These are phyloP conservation scores for Lampropteryx suffumata DNA, from an alignment of 2,888 invertebrate genomes.

Conservation along the genomic window DNA sequence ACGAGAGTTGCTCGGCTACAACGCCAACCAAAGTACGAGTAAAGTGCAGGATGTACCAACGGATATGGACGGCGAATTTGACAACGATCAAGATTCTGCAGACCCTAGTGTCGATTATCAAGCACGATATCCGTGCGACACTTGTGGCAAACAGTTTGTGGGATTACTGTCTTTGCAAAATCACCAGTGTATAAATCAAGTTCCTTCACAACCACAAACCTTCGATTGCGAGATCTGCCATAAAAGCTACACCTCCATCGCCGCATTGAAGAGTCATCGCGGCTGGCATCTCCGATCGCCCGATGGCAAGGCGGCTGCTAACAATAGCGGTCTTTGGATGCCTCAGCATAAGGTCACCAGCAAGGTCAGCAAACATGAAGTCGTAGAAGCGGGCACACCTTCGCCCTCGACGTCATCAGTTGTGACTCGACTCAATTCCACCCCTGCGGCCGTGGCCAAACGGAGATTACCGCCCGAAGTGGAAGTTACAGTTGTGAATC, in stretches of 20 bases:
- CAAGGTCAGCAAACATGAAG: constrained; percentile 78
- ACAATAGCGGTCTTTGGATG: constrained; percentile 79
- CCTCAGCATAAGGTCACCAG: constrained; percentile 79
- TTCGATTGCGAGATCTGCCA: constrained; percentile 86
- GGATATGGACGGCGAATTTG: constrained; percentile 64
- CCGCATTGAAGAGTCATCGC: constrained; percentile 85
- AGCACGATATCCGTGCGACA: constrained; percentile 79
- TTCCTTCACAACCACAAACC: constrained; percentile 61
- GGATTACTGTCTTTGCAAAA: constrained; percentile 77
- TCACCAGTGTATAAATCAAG: constrained; percentile 78
- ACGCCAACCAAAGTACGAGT: constrained; percentile 68
- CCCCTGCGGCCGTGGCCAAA: constrained; percentile 55
- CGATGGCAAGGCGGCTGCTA: constrained; percentile 78
- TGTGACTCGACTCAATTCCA: constrained; percentile 27
- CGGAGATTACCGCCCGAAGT: constrained; percentile 76
- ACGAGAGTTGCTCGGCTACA: constrained; percentile 75
- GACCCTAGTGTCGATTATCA: constrained; percentile 73
- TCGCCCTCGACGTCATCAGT: constrained; percentile 37
- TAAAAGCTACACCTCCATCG: constrained; percentile 85
- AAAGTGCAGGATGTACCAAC: constrained; percentile 59
- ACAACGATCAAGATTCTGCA: constrained; percentile 61
- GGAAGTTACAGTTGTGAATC: constrained; percentile 78
- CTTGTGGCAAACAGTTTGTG: constrained; percentile 81
- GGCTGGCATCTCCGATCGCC: constrained; percentile 86
- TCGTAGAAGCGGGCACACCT: constrained; percentile 58